Evolutionary conservation across 35 echinoderm and acorn worm genomes (phyloP).

Genomic region (Acanthaster planci): DNA sequence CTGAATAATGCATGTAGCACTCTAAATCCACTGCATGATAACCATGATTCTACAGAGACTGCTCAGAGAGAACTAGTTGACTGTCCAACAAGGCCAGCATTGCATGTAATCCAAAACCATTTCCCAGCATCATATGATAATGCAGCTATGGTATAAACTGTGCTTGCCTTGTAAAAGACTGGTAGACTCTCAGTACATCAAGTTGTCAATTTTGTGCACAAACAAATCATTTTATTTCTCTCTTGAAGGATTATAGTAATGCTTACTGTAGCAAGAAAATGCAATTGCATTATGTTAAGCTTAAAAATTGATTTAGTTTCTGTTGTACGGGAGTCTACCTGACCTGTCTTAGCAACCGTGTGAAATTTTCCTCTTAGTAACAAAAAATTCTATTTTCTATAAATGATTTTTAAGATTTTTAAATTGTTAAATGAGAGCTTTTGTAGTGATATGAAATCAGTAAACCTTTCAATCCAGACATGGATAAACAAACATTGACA

Average conservation of each 20-base stretch:
- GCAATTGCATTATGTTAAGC: too few relatives aligned
- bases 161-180: background rate
- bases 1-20: constrained; percentile 1
- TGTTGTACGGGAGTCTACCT: constrained; percentile 4
- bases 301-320: too few relatives aligned
- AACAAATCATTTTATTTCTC: too few relatives aligned
- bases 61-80: background rate
- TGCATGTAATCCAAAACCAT: constrained; percentile 31
- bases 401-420: constrained; percentile 15
- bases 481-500: too few relatives aligned
- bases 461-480: too few relatives aligned
- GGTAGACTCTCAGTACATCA: constrained; percentile 1
- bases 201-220: too few relatives aligned
- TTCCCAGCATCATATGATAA: constrained; percentile 45
- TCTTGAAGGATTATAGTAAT: too few relatives aligned
- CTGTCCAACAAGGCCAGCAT: background rate
- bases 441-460: too few relatives aligned
- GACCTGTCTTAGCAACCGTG: background rate
- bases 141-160: constrained; percentile 62
- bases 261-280: too few relatives aligned
- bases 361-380: background rate
- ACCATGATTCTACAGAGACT: background rate
- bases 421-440: background rate
- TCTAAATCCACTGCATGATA: background rate
- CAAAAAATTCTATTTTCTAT: constrained; percentile 16